A percentile compares a stretch with the other conserved stretches of the same genome.
These are phyloP conservation scores for Drosophila robusta DNA, from an alignment of 2,888 invertebrate genomes.

Conservation along the genomic window DNA sequence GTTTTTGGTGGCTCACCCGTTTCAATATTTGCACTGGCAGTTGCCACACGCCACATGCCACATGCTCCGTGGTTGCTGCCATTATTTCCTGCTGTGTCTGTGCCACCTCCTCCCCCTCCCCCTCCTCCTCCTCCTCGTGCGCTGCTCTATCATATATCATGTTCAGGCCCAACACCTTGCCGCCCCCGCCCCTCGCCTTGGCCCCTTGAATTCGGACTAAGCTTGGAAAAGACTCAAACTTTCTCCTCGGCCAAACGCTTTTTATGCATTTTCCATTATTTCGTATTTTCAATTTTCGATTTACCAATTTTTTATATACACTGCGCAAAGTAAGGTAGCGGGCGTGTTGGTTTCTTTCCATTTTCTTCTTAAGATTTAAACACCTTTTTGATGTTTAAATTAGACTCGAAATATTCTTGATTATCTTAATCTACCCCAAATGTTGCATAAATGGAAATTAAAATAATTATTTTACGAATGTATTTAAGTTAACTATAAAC, in stretches of 20 bases:
- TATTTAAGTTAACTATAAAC: too few species aligned
- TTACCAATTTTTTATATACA: conserved; percentile 32
- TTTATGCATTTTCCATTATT: conserved; percentile 73
- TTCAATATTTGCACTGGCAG: conserved; percentile 74
- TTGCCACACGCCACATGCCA: conserved; percentile 5
- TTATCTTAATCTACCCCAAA: too few species aligned
- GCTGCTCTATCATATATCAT: conserved; percentile 76
- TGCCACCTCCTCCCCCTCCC: conserved; percentile 12
- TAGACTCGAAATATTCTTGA: too few species aligned
- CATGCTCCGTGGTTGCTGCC: conserved; percentile 56
- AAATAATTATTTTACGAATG: too few species aligned
- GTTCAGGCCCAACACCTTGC: conserved; percentile 63
- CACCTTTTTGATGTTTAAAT: too few species aligned
- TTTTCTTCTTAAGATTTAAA: neutral
- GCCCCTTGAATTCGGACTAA: conserved; percentile 23
- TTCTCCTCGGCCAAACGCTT: conserved; percentile 20
- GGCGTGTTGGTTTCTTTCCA: neutral
- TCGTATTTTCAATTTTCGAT: conserved; percentile 57
- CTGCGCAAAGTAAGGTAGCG: neutral
- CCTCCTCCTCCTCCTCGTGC: neutral
- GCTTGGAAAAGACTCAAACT: conserved; percentile 13
- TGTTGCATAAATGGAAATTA: too few species aligned
- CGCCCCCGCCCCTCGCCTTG: conserved; percentile 1
- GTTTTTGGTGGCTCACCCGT: conserved; percentile 62
- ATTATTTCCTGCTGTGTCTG: conserved; percentile 77